phyloP scores from a whole-genome alignment of 2,797 vertebrate species.

The Syngnathus acus region DNA sequence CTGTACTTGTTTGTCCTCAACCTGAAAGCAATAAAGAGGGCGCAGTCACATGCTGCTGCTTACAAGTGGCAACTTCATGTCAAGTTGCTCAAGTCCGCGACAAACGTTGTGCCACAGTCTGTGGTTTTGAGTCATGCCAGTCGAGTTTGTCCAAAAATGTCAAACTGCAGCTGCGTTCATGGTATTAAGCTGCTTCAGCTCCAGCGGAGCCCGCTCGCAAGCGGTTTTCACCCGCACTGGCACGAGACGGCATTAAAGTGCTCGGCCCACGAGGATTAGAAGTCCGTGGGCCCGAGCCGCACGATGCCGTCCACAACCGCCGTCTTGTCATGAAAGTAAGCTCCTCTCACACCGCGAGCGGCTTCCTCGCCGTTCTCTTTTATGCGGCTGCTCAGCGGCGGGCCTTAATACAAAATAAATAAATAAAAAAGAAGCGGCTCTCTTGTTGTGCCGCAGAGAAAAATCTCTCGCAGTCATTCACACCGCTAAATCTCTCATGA shows the following conservation, averaged over 20 bases:
- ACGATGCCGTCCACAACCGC: slow-evolving; percentile 45
- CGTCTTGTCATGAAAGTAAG: slow-evolving; percentile 63
- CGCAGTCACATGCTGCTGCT: not conserved
- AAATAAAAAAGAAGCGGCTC: slow-evolving; percentile 12
- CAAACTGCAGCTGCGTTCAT: slow-evolving; percentile 4
- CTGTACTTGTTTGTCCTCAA: slow-evolving; percentile 3
- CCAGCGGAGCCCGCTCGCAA: slow-evolving; percentile 10
- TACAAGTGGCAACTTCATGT: not conserved
- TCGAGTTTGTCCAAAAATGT: slow-evolving; percentile 7
- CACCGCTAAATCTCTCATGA: slow-evolving; percentile 51
- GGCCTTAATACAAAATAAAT: slow-evolving; percentile 13
- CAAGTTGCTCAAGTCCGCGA: not conserved
- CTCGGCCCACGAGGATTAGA: slow-evolving; percentile 20
- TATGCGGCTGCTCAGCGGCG: slow-evolving; percentile 37
- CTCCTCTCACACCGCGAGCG: slow-evolving; percentile 49
- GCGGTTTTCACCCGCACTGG: slow-evolving; percentile 14
- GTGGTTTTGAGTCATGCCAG: not conserved
- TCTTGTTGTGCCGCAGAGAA: slow-evolving; percentile 49
- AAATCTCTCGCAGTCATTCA: slow-evolving; percentile 57
- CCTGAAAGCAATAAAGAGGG: not conserved
- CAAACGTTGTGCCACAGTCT: too few species aligned
- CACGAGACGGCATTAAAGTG: slow-evolving; percentile 6
- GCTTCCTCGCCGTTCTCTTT: slow-evolving; percentile 31
- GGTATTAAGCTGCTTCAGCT: slow-evolving; percentile 19
- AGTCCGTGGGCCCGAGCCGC: slow-evolving; percentile 17